Conservation (phyloP, 1,140 invertebrate species). For the Zaprionus ornatus region DNA sequence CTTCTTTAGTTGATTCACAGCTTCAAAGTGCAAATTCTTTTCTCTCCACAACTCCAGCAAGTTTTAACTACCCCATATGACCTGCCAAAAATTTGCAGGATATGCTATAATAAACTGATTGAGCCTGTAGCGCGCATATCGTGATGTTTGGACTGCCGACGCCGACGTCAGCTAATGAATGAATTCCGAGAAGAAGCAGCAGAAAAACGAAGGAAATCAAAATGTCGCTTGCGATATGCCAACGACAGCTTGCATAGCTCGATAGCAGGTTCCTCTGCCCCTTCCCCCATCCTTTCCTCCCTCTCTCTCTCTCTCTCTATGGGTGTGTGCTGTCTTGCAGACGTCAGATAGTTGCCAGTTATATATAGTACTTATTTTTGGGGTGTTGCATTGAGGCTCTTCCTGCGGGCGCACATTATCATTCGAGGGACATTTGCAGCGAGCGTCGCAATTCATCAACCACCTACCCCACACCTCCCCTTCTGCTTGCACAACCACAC, state of each 20-base stretch:
- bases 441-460: not conserved
- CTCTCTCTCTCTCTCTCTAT: not conserved
- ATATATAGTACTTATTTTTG: constrained; percentile 15
- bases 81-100: not conserved
- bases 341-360: constrained; percentile 1
- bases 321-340: not conserved
- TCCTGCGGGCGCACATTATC: not conserved
- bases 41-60: not conserved
- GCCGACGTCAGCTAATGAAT: constrained; percentile 58
- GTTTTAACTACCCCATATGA: not conserved
- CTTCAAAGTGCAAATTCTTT: not conserved
- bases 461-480: constrained; percentile 5
- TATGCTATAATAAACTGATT: constrained; percentile 23
- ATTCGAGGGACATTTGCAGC: constrained; percentile 6
- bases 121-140: constrained; percentile 42
- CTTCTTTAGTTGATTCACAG: not conserved
- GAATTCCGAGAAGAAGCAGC: constrained; percentile 37
- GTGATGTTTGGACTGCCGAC: constrained; percentile 50
- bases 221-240: constrained; percentile 34
- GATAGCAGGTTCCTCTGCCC: not conserved
- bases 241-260: constrained; percentile 8
- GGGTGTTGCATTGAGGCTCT: constrained; percentile 1
- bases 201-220: constrained; percentile 30
- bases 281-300: not conserved
- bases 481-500: constrained; percentile 22